Base-by-base conservation (phyloP, 2,113 vertebrate genomes). In the Amphilophus citrinellus region DNA sequence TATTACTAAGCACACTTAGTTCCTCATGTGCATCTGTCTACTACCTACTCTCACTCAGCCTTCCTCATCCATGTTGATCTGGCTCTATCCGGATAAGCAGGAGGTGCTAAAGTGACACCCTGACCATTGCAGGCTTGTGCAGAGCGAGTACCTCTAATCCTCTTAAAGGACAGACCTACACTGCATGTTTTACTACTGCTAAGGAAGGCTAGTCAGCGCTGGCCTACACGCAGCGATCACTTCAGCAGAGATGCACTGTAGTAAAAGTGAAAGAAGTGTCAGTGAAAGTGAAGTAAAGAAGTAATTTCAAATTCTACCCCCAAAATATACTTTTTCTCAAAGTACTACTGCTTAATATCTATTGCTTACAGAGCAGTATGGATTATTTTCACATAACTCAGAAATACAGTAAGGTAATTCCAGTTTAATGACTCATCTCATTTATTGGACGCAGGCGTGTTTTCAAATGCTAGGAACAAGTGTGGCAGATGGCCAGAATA, bases 61-160 rank as follows among this genome's bases (percentile, higher is more conserved):
- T 57, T 83, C 62, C 71, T 85, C 90, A 91, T 92, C 88, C 85
- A 75, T 76, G 42, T 92, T 92, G 91, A 79, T 95, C 89, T 84
- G 77, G 76, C 60, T 93, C 92, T 92, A 89, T 89, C 89, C 35
- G 53, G 92, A 93, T 94, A 86, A 94, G 83, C 78, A 15, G 80
- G 84, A 92, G 87, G 91, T 92, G 92, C 92, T 91, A 89, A 93
- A 90, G 85, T 90, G 89, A 94, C 91, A 94, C 93, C 79, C 85
- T 89, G 89, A 86, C 90, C 87, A 86, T 56, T 17, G 81, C 20
- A 24, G 88, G 81, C 68, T 82, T 39, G 32, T 86, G 83, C n/a
- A 57, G 30, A 66, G 66, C 1, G 20, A 88, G 44, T 79, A 79
- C 62, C 57, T 77, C n/a, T 93, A 95, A 95, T 95, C 94, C 91